Percentiles rank a stretch among this genome's conserved stretches.
phyloP scores from a whole-genome alignment of 2,888 invertebrate species.

The Macrophya annulata region DNA sequence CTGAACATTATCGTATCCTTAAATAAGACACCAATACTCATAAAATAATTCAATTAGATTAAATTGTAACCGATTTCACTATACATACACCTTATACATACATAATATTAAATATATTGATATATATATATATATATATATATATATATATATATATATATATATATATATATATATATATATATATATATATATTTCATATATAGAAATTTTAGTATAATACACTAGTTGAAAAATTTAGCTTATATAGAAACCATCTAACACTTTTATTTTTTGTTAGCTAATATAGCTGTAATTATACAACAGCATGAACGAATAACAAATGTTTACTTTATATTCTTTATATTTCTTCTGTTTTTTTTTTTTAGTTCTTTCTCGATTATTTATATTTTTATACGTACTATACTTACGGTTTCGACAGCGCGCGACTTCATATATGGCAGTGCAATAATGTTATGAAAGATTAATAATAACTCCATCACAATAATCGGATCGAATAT shows the following conservation, averaged over 20 bases:
- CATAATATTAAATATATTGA: not conserved
- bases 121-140: not conserved
- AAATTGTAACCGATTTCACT: not conserved
- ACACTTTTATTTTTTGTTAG: not conserved
- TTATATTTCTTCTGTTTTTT: not conserved
- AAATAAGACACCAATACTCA: constrained; percentile 6
- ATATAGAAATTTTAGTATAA: not conserved
- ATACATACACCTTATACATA: not conserved
- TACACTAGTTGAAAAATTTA: not conserved
- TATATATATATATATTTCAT: not conserved
- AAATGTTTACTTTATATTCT: not conserved
- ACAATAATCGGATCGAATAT: not conserved
- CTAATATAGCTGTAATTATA: constrained; percentile 11
- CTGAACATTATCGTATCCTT: not conserved
- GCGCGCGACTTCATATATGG: not conserved
- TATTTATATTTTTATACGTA: not conserved
- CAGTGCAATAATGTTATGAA: constrained; percentile 2
- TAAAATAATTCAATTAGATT: not conserved
- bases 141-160: not conserved
- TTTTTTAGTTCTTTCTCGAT: not conserved
- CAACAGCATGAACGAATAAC: not conserved
- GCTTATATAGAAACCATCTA: not conserved
- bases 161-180: not conserved
- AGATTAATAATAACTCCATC: not conserved
- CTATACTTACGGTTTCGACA: not conserved